Evolutionary conservation across 1,140 invertebrate species (phyloP), one percentile per base, ranked within the genome.

Genomic region (Agraylea sexmaculata): DNA sequence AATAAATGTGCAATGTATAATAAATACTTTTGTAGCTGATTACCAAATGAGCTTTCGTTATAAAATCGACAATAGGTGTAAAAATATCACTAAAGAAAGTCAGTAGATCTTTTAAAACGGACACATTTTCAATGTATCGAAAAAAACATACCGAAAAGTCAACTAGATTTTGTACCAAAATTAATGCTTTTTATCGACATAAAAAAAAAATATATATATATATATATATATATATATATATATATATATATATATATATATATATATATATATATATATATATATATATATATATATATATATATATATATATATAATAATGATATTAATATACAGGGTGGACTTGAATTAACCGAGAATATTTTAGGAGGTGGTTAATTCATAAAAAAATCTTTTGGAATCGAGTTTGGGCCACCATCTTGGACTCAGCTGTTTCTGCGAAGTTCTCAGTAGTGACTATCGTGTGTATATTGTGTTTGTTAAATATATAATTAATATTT

Each of bases 251-350:
- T 30, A 12, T 30, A 30, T 30, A 12, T 30, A 30, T 12, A 30
- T 30, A 30, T 30, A 30, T 30, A 30, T 12, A 30, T 30, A 30
- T 12, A 30, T 30, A 7, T 12, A 7, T 7, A 30, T 30, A 30
- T 30, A 30, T 30, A 30, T 30, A 7, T 7, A 12, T 30, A 12
- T 7, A 30, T 30, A 12, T 30, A 30, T 30, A 12, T 30, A 30
- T 30, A 12, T 30, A 30, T 30, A 30, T 7, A 30, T 30, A 12
- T 30, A 30, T 30, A 30, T 30, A 30, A 6, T n/a, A n/a, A n/a
- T n/a, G n/a, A n/a, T n/a, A n/a, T n/a, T n/a, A n/a, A n/a, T n/a
- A n/a, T n/a, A n/a, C n/a, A n/a, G n/a, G n/a, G n/a, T n/a, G n/a
- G n/a, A 30, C n/a, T 4, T 12, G 15, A 30, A 12, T 30, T 30